Percentiles rank a stretch among this genome's conserved stretches.
Evolutionary conservation across 2,888 invertebrate species (phyloP).

Genomic region (Anticlea derivata): DNA sequence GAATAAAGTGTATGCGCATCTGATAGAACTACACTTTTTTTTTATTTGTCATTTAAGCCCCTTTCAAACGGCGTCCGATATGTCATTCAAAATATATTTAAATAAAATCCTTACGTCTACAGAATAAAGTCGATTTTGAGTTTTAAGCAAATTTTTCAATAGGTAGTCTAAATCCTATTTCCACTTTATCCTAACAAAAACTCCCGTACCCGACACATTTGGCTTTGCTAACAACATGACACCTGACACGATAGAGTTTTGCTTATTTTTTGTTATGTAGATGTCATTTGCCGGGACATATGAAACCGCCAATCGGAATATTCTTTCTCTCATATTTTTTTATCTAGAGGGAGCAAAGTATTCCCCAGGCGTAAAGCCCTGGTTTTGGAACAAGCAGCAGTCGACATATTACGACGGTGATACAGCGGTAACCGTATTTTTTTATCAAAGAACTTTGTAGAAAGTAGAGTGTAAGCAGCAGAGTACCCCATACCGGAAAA

Average conservation of each 20-base stretch:
- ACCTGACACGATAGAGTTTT: conserved; percentile 44
- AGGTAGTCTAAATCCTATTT: too few species aligned
- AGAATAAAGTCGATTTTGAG: too few species aligned
- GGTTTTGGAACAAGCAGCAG: background rate
- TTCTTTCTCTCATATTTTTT: conserved; percentile 33
- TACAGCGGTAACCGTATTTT: background rate
- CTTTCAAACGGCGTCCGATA: too few species aligned
- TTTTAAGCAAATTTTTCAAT: too few species aligned
- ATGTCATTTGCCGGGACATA: conserved; percentile 42
- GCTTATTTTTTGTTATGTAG: conserved; percentile 40
- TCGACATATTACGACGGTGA: background rate
- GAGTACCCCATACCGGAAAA: too few species aligned
- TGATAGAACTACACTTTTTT: too few species aligned
- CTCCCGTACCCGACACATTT: conserved; percentile 1
- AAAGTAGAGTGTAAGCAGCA: too few species aligned
- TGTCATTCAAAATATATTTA: too few species aligned
- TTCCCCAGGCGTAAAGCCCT: conserved; percentile 14
- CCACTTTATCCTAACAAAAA: background rate
- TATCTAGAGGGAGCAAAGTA: conserved; percentile 35
- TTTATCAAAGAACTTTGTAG: too few species aligned
- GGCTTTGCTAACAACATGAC: conserved; percentile 25
- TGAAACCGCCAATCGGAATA: conserved; percentile 37
- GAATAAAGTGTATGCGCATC: too few species aligned
- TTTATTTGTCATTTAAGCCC: too few species aligned
- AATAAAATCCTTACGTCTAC: too few species aligned